A percentile compares a stretch with the other conserved stretches of the same genome.
Conservation (phyloP, 2,797 vertebrate genomes). For the Zalophus californianus region DNA sequence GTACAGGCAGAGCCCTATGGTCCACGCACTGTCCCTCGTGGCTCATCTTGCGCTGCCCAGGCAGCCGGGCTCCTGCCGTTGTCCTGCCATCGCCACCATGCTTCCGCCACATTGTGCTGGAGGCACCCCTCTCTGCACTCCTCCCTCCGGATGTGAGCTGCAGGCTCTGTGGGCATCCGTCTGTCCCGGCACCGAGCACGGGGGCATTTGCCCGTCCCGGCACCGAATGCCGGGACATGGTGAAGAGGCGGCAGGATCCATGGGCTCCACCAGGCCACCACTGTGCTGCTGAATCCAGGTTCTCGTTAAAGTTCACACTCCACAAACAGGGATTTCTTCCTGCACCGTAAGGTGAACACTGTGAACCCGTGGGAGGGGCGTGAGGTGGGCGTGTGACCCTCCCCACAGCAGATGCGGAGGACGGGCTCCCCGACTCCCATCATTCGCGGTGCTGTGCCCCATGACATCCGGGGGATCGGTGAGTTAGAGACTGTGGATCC, state of each 20-base stretch:
- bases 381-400: background rate
- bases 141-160: background rate
- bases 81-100: background rate
- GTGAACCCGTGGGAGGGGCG: background rate
- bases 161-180: fast-evolving
- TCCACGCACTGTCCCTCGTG: background rate
- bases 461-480: background rate
- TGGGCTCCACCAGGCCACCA: background rate
- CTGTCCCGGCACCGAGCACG: background rate
- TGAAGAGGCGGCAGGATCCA: background rate
- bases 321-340: background rate
- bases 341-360: fast-evolving
- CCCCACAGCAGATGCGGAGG: background rate
- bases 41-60: background rate
- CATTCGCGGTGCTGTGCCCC: background rate
- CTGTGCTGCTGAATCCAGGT: background rate
- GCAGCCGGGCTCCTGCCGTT: background rate
- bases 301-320: no score
- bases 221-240: fast-evolving
- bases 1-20: background rate
- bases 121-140: background rate
- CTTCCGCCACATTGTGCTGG: fast-evolving
- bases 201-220: background rate
- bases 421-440: no score
- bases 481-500: fast-evolving